These are phyloP conservation scores for Zaprionus davidi DNA, from an alignment of 1,140 invertebrate genomes.

Conservation along the genomic window DNA sequence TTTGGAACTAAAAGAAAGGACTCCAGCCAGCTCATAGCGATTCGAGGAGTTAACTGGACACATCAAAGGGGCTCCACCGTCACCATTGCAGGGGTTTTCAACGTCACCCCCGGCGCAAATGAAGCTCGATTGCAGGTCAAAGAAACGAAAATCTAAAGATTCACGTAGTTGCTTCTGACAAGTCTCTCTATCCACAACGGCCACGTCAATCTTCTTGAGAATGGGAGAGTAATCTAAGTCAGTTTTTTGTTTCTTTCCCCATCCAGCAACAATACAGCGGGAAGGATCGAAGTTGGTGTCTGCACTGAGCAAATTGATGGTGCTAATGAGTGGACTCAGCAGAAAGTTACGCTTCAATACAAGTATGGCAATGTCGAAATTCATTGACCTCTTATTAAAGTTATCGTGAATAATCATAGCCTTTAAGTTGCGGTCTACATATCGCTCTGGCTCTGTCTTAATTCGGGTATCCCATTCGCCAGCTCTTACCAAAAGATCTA, in stretches of 20 bases:
- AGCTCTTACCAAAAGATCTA: background rate
- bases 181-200: background rate
- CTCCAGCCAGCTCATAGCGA: background rate
- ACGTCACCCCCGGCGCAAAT: background rate
- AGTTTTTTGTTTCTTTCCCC: background rate
- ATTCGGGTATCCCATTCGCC: background rate
- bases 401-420: background rate
- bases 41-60: background rate
- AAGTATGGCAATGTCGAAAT: background rate
- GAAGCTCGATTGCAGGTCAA: background rate
- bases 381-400: rapidly evolving
- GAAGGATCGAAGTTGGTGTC: background rate
- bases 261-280: background rate
- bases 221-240: background rate
- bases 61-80: background rate
- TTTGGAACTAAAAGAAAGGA: background rate
- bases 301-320: background rate
- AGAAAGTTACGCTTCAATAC: rapidly evolving
- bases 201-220: background rate
- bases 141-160: background rate
- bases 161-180: background rate
- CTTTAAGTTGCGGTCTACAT: background rate
- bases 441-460: background rate
- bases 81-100: background rate
- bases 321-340: background rate